Base-by-base conservation (phyloP, 64 coral and sea anemone genomes). In the Anthopleura sola region DNA sequence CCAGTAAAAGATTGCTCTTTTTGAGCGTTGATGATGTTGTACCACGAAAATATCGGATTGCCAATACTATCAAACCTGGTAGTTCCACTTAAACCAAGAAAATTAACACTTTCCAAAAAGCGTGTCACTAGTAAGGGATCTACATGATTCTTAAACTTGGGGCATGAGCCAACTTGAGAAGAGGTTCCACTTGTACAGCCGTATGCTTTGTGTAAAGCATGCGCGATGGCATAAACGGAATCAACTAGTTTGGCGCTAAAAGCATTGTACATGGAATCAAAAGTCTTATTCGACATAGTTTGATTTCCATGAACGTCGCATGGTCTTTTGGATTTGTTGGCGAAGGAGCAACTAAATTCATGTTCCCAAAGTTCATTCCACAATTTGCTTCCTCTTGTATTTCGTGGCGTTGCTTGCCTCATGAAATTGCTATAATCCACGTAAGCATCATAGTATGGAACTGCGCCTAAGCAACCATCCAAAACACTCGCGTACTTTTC, bases 211-310 rank as follows among this genome's bases (percentile, higher is more conserved):
- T 89, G 32, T 85, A 95, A 36, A 2, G 89, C 89, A 78, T 95
- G 57, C 14, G 93, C 93, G 20, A 91, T 33, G 20, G 93, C 85
- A 37, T 91, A 91, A 23, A 95, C 85, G 18, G 93, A 89, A 36
- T 91, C 86, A 26, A 91, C 90, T 3, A 91, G 47, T 26, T 90
- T 83, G 26, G 77, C 79, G 24, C 87, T 64, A 32, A 86, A 85
- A 3, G 90, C 86, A 21, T 82, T 80, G 38, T 49, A 68, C 23
- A 88, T 82, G 3, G 18, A 58, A 36, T 83, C 50, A 48, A 56
- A 39, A 8, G 82, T 60, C 17, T 56, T 29, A 20, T 2, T 56
- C 17, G 55, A 60, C 48, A 60, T 83, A 24, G 49, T 83, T 54
- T 56, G 82, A 15, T 83, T 83, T 20, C 58, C 82, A 40, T 87